Evolutionary conservation across 2,888 invertebrate species (phyloP), one percentile per base, ranked within the genome.

Genomic region (Bombylius discolor): DNA sequence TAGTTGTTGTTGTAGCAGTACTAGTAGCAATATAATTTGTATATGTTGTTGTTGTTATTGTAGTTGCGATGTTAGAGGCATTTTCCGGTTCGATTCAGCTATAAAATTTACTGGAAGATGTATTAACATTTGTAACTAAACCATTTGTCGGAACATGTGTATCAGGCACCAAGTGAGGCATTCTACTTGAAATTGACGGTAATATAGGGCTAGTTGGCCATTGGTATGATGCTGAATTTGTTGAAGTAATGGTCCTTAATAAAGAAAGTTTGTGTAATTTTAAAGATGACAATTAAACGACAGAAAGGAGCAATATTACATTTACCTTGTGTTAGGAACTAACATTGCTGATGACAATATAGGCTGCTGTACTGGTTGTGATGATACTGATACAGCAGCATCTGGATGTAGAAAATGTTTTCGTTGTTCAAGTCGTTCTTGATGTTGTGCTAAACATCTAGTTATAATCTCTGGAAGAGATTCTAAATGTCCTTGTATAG

Each of bases 351-450:
- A 75, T 42, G 68, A 61, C 59, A 69, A 70, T 61, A 78, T 76
- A 56, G 72, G 77, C 64, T 74, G 82, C 55, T 78, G 77, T 55
- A 75, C 78, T 62, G 67, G 66, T 60, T 66, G 70, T 60, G 75
- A 78, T 64, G 73, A 79, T 62, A 67, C 67, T 31, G 67, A 77
- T 51, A 87, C 89, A 60, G 91, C 90, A 59, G 89, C 85, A 70
- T 91, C 91, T 50, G 91, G 91, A 74, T 91, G 91, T 61, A 92
- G 79, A 76, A 88, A 91, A 74, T 91, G 89, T 60, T 86, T 81
- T 61, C 88, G 76, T 71, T 89, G 89, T 68, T 90, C 90, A 64
- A 87, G 78, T 63, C 87, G 80, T 71, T 89, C 89, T 77, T 87
- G 87, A 75, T 89, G 83, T 65, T 82, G 81, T 65, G 81, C 82